Evolutionary conservation across 2,113 vertebrate species (phyloP).

Genomic region (Pseudorasbora parva): DNA sequence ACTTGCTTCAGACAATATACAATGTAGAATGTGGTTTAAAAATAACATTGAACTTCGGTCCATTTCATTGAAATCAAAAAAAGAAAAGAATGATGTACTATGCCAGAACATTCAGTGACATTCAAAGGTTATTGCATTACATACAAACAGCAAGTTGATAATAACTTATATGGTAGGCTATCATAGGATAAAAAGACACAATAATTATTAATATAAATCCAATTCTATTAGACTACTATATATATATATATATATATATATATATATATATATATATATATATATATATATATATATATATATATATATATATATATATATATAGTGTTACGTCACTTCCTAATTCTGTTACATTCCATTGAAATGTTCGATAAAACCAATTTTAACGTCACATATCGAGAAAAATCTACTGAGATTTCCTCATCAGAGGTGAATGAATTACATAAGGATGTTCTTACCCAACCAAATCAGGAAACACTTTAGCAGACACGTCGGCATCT

Average conservation of each 20-base stretch:
- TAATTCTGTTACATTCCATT: background rate
- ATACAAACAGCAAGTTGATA: background rate
- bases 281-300: no score
- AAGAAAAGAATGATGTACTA: background rate
- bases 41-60: background rate
- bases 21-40: background rate
- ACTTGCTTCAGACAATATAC: background rate
- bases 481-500: conserved; percentile 55
- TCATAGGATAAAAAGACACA: background rate
- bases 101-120: background rate
- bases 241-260: no score
- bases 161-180: background rate
- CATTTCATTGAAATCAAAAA: no score
- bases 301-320: no score
- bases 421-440: conserved; percentile 48
- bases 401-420: conserved; percentile 15
- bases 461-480: conserved; percentile 54
- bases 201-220: background rate
- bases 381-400: background rate
- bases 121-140: conserved; percentile 3
- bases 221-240: background rate
- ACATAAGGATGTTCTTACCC: conserved; percentile 55
- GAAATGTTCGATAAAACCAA: background rate
- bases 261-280: no score
- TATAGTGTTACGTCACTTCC: background rate